A percentile compares a stretch with the other conserved stretches of the same genome.
phyloP scores from a whole-genome alignment of 1,140 invertebrate species.

The Caenorhabditis remanei region DNA sequence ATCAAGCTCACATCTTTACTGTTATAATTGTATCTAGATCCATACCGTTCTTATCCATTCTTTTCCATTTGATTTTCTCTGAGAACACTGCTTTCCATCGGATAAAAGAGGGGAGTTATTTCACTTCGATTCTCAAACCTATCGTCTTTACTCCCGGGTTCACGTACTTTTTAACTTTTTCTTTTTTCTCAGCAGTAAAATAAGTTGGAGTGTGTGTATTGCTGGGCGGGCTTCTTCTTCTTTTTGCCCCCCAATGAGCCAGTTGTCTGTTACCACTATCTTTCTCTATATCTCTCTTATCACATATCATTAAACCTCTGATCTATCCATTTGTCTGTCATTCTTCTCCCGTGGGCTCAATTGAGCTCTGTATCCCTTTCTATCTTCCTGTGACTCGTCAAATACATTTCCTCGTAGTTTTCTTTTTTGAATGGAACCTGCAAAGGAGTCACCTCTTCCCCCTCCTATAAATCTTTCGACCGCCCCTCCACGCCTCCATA shows the following conservation, averaged over 20 bases:
- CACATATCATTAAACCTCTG: neutral
- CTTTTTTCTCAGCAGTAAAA: neutral
- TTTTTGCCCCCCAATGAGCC: neutral
- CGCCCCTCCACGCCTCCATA: neutral
- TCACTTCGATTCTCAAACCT: neutral
- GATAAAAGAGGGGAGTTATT: too few relatives aligned
- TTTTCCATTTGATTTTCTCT: too few relatives aligned
- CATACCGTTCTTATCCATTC: too few relatives aligned
- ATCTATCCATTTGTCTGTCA: neutral
- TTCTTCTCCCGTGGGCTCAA: neutral
- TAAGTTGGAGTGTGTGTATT: conserved; percentile 13
- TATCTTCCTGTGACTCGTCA: neutral
- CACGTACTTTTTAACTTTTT: neutral
- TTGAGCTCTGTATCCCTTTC: neutral
- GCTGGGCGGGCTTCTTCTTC: neutral
- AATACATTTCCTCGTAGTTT: neutral
- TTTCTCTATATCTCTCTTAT: conserved; percentile 9
- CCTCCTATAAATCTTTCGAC: neutral
- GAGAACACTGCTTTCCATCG: too few relatives aligned
- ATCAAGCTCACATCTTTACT: too few relatives aligned
- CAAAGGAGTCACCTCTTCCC: neutral
- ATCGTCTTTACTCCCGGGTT: neutral
- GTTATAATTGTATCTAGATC: too few relatives aligned
- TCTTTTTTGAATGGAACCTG: neutral
- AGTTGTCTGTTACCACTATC: conserved; percentile 30